Conservation (phyloP, 2,113 vertebrate species). For the Mustelus asterias region DNA sequence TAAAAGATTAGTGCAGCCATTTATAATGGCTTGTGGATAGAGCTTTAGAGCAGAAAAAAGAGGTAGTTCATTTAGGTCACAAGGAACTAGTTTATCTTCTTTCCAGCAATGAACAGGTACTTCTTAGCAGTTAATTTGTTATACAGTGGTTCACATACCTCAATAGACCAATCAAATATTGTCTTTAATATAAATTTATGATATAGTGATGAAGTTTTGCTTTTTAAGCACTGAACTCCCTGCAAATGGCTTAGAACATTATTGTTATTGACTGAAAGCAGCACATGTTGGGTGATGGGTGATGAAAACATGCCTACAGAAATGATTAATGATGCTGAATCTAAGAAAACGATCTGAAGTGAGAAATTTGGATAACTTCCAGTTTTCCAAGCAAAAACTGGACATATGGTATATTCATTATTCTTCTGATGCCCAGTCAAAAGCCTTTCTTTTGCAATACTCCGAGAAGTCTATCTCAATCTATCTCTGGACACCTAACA, state of each 20-base stretch:
- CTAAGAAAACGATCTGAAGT: neutral
- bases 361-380: neutral
- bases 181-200: neutral
- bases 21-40: neutral
- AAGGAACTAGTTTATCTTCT: conserved; percentile 13
- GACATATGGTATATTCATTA: neutral
- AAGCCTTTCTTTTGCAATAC: neutral
- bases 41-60: neutral
- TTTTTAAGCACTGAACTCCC: neutral
- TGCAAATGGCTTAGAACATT: neutral
- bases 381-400: neutral
- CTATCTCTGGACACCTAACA: no score
- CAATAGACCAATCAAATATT: neutral
- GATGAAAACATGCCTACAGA: neutral
- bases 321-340: neutral
- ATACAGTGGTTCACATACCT: neutral
- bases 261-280: neutral
- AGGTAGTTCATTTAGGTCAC: neutral
- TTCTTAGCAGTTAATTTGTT: neutral
- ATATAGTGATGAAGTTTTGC: neutral
- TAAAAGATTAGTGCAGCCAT: neutral
- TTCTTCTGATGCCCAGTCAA: neutral
- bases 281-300: neutral
- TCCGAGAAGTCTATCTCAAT: neutral
- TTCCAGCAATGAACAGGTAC: neutral